Evolutionary conservation across 2,113 vertebrate species (phyloP).

Genomic region (Oceanodroma tethys): DNA sequence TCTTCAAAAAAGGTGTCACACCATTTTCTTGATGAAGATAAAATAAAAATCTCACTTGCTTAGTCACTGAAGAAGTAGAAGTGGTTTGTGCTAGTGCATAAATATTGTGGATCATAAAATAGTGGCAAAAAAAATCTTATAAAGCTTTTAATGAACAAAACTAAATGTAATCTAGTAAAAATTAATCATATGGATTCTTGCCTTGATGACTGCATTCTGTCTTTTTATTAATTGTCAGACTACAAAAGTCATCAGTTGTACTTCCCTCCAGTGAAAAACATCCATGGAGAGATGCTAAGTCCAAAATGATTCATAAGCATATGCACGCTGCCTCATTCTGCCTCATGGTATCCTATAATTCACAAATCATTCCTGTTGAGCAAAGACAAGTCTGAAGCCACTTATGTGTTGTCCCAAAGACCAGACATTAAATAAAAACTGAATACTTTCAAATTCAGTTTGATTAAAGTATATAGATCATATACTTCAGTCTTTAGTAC

Average conservation of each 20-base stretch:
- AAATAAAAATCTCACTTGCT: not conserved
- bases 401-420: not conserved
- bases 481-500: not conserved
- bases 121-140: not conserved
- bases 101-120: not conserved
- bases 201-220: not conserved
- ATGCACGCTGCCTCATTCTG: not conserved
- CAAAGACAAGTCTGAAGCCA: not conserved
- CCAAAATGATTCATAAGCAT: not conserved
- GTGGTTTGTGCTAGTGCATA: not conserved
- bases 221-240: not conserved
- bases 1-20: not conserved
- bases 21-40: not conserved
- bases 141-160: not conserved
- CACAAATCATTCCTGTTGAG: not conserved
- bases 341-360: not conserved
- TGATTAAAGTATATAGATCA: not conserved
- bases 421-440: not conserved
- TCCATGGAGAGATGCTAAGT: not conserved
- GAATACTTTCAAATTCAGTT: not conserved
- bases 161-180: not conserved
- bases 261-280: not conserved
- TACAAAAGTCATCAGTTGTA: not conserved
- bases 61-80: not conserved
- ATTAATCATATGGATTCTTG: not conserved